Evolutionary conservation across 2,888 invertebrate species (phyloP).

Genomic region (Erebia epiphron): DNA sequence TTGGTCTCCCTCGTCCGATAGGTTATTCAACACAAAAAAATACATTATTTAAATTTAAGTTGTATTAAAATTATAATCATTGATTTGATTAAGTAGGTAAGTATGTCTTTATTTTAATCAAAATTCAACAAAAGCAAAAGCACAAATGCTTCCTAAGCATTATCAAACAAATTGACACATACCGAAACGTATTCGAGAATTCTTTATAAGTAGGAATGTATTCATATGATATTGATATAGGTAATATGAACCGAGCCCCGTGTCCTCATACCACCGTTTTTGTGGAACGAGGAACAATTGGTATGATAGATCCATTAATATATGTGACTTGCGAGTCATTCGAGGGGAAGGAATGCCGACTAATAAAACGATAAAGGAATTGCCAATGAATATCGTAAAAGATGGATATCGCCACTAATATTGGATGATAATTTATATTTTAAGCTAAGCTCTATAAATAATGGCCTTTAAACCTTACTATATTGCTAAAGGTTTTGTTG

Average conservation of each 20-base stretch:
- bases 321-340: slow-evolving; percentile 40
- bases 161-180: not conserved
- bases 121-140: not conserved
- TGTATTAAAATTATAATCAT: not conserved
- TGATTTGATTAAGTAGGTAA: not conserved
- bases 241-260: slow-evolving; percentile 17
- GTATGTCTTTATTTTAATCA: not conserved
- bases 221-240: not conserved
- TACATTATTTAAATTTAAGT: too few relatives aligned
- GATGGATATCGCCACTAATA: slow-evolving; percentile 25
- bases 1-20: too few relatives aligned
- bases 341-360: slow-evolving; percentile 40
- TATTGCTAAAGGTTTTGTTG: not conserved
- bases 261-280: slow-evolving; percentile 29
- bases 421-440: slow-evolving; percentile 7
- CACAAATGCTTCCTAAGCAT: not conserved
- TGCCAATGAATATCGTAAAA: slow-evolving; percentile 33
- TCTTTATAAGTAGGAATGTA: not conserved
- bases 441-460: not conserved
- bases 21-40: too few relatives aligned
- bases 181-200: slow-evolving; percentile 16
- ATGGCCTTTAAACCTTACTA: not conserved
- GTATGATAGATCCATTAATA: slow-evolving; percentile 40
- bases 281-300: slow-evolving; percentile 37
- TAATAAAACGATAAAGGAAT: slow-evolving; percentile 42